Percentiles rank a stretch among this genome's conserved stretches.
Evolutionary conservation across 1,140 invertebrate genomes (phyloP).

Genomic region (Brachionus angularis): DNA sequence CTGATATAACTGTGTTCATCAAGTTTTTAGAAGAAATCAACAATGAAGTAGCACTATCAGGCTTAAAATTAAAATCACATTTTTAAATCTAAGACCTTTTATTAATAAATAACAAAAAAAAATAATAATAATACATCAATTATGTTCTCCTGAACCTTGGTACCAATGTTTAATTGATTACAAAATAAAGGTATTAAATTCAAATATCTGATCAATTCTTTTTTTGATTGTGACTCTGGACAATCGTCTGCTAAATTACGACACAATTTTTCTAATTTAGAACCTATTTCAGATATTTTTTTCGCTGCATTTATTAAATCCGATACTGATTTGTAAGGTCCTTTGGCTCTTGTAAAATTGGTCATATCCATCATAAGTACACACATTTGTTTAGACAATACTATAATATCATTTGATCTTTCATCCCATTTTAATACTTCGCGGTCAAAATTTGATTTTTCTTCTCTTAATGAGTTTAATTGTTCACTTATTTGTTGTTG

Average conservation of each 20-base stretch:
- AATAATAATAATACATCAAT: conserved; percentile 85
- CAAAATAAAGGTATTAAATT: conserved; percentile 94
- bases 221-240: conserved; percentile 93
- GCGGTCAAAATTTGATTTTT: conserved; percentile 91
- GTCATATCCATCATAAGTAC: conserved; percentile 99
- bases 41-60: conserved; percentile 94
- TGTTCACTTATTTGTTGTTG: conserved; percentile 27
- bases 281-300: conserved; percentile 96
- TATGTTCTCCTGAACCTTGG: conserved; percentile 98
- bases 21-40: conserved; percentile 98
- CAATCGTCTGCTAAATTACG: conserved; percentile 88
- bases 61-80: conserved; percentile 60
- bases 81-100: conserved; percentile 93
- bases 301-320: conserved; percentile 99
- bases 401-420: conserved; percentile 97
- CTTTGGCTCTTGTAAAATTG: conserved; percentile 94
- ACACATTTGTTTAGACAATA: conserved; percentile 97
- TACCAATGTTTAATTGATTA: conserved; percentile 97
- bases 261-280: conserved; percentile 90
- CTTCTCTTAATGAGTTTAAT: conserved; percentile 67
- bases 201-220: conserved; percentile 89
- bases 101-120: conserved; percentile 91
- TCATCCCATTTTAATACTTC: conserved; percentile 99
- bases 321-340: conserved; percentile 96
- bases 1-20: conserved; percentile 98